Evolutionary conservation across 2,888 invertebrate genomes (phyloP), one percentile per base, ranked within the genome.

Genomic region (Cryptocheilus praepositus): DNA sequence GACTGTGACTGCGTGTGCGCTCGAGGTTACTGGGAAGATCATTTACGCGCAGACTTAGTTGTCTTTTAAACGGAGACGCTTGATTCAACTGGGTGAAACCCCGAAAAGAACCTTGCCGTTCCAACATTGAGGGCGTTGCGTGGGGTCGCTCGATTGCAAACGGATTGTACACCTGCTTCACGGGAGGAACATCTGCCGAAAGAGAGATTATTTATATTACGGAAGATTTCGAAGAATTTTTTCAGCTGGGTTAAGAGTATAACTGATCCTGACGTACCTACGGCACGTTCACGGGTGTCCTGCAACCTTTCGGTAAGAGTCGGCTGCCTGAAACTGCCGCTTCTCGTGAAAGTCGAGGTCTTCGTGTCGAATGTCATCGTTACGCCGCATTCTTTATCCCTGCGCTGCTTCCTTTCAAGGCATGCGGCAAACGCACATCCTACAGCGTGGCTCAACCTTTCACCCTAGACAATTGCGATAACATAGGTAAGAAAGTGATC

Each of bases 361-460:
- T 95, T 95, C 54, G 95, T 92, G 88, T 97, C 97, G 85, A 96
- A 96, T 84, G 95, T 95, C 96, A 97, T 96, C 51, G 96, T 96
- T 13, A 97, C 96, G 11, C 95, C 95, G 87, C 96, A 96, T 89
- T 99, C 98, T 89, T 98, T 98, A 89, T 99, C 99, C 71, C 99
- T 92, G 76, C 97, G 95, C 89, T 99, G 98, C 89, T 99, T 99
- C 84, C 97, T 93, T 89, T 99, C 99, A 80, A 99, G 90, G 85
- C 99, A 99, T 1, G 98, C 97, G 62, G 98, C 97, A 90, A 99
- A 99, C 57, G 99, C 99, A 91, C 99, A 99, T 49, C 99, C 99
- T 28, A 99, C 99, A 0, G 99, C 99, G 90, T 99, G 99, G 81
- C 98, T 98, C 75, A 99, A 90, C 54, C 99, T 92, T 90, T 99